A percentile compares a stretch with the other conserved stretches of the same genome.
phyloP scores from a whole-genome alignment of 1,140 invertebrate species.

The Drosophila micromelanica region DNA sequence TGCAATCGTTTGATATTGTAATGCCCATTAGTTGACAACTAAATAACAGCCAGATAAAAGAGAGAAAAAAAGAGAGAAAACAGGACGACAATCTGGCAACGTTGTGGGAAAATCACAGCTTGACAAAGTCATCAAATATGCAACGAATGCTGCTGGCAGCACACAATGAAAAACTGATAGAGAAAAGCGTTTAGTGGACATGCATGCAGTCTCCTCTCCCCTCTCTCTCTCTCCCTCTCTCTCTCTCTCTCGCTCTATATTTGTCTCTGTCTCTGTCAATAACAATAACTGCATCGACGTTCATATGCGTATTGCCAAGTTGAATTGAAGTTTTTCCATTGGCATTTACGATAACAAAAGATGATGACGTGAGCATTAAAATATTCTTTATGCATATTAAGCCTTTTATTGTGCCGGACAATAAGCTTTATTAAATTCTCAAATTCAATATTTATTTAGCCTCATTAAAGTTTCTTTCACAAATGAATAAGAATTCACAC shows the following conservation, averaged over 20 bases:
- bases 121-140: conserved; percentile 38
- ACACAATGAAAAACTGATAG: conserved; percentile 11
- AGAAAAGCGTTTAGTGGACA: conserved; percentile 6
- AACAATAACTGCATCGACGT: neutral
- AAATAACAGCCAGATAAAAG: conserved; percentile 2
- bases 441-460: neutral
- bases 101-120: conserved; percentile 3
- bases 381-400: conserved; percentile 14
- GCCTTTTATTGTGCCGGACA: conserved; percentile 6
- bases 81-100: neutral
- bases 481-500: too few relatives aligned
- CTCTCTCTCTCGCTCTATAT: too few relatives aligned
- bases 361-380: neutral
- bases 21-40: conserved; percentile 28
- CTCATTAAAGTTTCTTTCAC: neutral
- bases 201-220: too few relatives aligned
- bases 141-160: conserved; percentile 15
- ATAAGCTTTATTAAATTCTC: neutral
- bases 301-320: neutral
- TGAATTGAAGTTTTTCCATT: conserved; percentile 4
- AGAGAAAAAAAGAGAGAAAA: neutral
- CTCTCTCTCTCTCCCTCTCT: too few relatives aligned
- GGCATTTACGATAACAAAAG: neutral
- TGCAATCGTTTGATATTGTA: conserved; percentile 13
- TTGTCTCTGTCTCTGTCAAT: neutral